Evolutionary conservation across 2,113 vertebrate species (phyloP).

Genomic region (Etia nguti): DNA sequence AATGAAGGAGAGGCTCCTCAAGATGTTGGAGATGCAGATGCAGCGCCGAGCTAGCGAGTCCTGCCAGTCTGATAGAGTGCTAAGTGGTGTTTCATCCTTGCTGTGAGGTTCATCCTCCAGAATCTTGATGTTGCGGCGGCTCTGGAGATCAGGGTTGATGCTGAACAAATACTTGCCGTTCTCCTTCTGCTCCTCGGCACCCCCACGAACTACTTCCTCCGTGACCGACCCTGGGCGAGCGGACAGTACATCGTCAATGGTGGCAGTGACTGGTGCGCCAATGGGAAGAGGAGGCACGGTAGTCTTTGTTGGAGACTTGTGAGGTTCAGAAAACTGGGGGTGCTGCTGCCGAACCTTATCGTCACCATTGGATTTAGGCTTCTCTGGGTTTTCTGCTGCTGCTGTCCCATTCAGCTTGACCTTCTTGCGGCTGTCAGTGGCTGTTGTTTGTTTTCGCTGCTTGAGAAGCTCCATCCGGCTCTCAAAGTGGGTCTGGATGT

Average conservation of each 20-base stretch:
- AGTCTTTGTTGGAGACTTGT: background rate
- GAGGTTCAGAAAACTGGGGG: conserved; percentile 27
- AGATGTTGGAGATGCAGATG: conserved; percentile 92
- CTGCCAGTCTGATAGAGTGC: conserved; percentile 93
- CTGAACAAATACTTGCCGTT: conserved; percentile 85
- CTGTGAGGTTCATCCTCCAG: conserved; percentile 96
- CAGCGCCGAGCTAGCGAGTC: conserved; percentile 92
- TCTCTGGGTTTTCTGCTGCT: conserved; percentile 61
- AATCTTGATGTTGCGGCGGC: conserved; percentile 86
- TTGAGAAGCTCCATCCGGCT: conserved; percentile 80
- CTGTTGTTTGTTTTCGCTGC: conserved; percentile 69
- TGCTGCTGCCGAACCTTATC: conserved; percentile 31
- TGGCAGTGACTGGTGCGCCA: conserved; percentile 76
- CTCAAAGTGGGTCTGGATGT: conserved; percentile 98
- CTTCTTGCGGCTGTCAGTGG: conserved; percentile 69
- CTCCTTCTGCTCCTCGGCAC: conserved; percentile 72
- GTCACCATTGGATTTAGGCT: conserved; percentile 50
- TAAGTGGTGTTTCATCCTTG: conserved; percentile 94
- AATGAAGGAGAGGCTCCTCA: conserved; percentile 95
- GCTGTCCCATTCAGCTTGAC: conserved; percentile 45
- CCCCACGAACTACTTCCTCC: conserved; percentile 74
- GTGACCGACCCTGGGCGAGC: conserved; percentile 80
- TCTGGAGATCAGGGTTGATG: conserved; percentile 79
- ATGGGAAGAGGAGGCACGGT: conserved; percentile 5
- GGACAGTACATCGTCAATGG: conserved; percentile 86